Evolutionary conservation across 2,797 vertebrate genomes (phyloP).

Genomic region (Microctenopoma steveboyesi): DNA sequence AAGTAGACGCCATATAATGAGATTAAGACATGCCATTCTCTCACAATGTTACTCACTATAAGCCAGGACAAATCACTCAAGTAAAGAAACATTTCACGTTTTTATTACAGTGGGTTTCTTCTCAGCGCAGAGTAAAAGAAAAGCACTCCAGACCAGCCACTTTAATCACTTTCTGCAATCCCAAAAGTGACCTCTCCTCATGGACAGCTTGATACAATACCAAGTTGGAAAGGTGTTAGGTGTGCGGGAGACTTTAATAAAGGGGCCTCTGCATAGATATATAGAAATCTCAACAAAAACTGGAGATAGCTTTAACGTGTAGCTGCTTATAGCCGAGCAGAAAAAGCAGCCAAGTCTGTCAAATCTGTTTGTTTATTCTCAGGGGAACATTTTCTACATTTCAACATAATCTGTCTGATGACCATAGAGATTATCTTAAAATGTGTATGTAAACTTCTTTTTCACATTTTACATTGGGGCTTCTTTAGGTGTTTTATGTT

Average conservation of each 20-base stretch:
- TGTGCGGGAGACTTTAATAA: constrained; percentile 11
- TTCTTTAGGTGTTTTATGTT: constrained; percentile 17
- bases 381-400: too few species aligned
- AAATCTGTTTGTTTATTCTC: background rate
- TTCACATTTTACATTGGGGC: too few species aligned
- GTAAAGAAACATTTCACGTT: too few species aligned
- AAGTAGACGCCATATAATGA: too few species aligned
- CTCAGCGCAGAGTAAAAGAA: background rate
- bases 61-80: too few species aligned
- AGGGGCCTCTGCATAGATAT: constrained; percentile 12
- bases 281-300: constrained; percentile 2
- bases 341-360: background rate
- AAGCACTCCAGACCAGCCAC: background rate
- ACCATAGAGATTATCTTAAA: too few species aligned
- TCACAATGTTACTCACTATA: too few species aligned
- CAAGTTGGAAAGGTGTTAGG: background rate
- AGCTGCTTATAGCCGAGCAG: background rate
- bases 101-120: too few species aligned
- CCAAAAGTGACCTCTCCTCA: background rate
- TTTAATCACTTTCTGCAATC: constrained; percentile 15
- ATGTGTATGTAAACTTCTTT: too few species aligned
- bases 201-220: background rate
- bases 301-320: background rate
- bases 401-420: too few species aligned
- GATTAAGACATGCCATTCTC: too few species aligned